phyloP scores from a whole-genome alignment of 2,113 vertebrate genomes.

The Chloroceryle aenea region DNA sequence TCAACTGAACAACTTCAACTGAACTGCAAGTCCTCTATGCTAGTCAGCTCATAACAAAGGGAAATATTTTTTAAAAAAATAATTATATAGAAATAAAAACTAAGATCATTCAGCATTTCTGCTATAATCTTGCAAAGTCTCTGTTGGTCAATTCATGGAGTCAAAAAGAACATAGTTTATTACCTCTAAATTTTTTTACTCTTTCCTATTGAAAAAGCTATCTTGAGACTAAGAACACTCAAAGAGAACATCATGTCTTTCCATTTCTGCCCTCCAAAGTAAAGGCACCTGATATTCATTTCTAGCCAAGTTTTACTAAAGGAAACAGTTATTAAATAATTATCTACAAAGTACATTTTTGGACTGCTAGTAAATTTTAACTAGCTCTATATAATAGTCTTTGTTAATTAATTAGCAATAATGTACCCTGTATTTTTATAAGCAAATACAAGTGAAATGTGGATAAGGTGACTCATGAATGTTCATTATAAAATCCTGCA shows the following conservation, averaged over 20 bases:
- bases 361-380: not conserved
- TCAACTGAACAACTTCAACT: not conserved
- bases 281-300: not conserved
- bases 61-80: not conserved
- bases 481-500: not conserved
- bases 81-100: not conserved
- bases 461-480: not conserved
- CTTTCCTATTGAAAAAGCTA: not conserved
- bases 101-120: not conserved
- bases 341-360: not conserved
- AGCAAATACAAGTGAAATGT: not conserved
- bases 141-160: not conserved
- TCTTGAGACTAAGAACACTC: not conserved
- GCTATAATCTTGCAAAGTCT: not conserved
- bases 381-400: not conserved
- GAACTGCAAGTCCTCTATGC: not conserved
- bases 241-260: not conserved
- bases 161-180: not conserved
- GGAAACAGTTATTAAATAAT: slow-evolving; percentile 1
- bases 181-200: not conserved
- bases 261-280: not conserved
- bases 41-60: not conserved
- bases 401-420: not conserved
- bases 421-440: not conserved
- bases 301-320: not conserved